Evolutionary conservation across 2,888 invertebrate genomes (phyloP).

Genomic region (Sinhomidia bicolor): DNA sequence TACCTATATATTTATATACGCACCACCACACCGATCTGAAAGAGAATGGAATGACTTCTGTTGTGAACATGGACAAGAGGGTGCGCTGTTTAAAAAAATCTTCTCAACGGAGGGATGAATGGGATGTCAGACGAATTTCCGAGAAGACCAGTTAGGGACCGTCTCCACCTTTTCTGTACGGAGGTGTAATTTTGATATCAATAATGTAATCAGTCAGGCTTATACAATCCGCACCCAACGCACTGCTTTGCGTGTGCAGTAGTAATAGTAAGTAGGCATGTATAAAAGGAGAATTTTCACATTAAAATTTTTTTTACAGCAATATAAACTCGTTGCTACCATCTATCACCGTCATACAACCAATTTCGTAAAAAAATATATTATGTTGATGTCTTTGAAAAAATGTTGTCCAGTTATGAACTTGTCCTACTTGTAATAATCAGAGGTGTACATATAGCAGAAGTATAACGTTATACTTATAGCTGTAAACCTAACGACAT

Average conservation of each 20-base stretch:
- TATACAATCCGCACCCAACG: constrained; percentile 69
- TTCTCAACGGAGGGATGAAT: constrained; percentile 75
- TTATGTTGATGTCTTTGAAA: background rate
- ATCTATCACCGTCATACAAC: background rate
- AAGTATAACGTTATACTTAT: too few species aligned
- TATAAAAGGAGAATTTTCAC: constrained; percentile 23
- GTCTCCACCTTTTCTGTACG: constrained; percentile 79
- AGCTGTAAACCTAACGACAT: too few species aligned
- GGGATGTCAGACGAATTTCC: constrained; percentile 80
- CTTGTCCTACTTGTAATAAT: background rate
- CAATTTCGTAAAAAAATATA: background rate
- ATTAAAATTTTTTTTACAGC: constrained; percentile 20
- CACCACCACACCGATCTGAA: background rate
- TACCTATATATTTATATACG: too few species aligned
- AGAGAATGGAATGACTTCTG: background rate
- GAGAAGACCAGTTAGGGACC: constrained; percentile 80
- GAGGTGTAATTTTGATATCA: constrained; percentile 80
- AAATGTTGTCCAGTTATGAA: background rate
- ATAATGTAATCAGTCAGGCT: constrained; percentile 79
- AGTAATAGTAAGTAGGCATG: background rate
- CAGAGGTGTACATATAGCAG: too few species aligned
- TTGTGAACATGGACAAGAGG: constrained; percentile 47
- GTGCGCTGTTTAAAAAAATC: constrained; percentile 28
- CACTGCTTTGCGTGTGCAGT: background rate
- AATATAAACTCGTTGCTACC: background rate